These are phyloP conservation scores for Falco cherrug DNA, from an alignment of 2,797 vertebrate genomes.

Conservation along the genomic window DNA sequence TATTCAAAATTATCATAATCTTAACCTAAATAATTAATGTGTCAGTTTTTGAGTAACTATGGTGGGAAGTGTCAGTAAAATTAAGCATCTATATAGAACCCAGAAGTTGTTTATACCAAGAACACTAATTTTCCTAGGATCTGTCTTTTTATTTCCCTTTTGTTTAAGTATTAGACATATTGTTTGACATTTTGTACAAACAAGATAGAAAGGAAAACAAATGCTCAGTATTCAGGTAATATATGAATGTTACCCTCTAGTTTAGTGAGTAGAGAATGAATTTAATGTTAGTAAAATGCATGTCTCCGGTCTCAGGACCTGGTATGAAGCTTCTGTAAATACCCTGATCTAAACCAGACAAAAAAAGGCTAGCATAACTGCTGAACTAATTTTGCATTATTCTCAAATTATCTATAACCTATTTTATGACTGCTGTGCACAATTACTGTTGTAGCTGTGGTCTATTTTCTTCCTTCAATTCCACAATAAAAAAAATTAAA, in stretches of 20 bases:
- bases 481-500: neutral
- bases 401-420: neutral
- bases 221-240: neutral
- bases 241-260: neutral
- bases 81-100: neutral
- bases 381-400: neutral
- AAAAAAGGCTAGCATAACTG: neutral
- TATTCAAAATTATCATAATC: neutral
- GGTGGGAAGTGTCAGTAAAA: conserved; percentile 17
- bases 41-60: neutral
- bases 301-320: neutral
- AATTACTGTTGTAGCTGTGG: neutral
- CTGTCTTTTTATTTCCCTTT: neutral
- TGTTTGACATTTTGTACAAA: neutral
- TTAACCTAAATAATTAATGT: neutral
- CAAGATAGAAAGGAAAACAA: neutral
- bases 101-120: neutral
- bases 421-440: neutral
- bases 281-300: neutral
- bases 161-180: neutral
- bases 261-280: neutral
- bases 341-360: neutral
- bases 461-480: neutral
- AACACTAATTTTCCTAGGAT: neutral
- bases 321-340: neutral